Base-by-base conservation (phyloP, 2,797 vertebrate genomes). In the Enteromius argenteus region DNA sequence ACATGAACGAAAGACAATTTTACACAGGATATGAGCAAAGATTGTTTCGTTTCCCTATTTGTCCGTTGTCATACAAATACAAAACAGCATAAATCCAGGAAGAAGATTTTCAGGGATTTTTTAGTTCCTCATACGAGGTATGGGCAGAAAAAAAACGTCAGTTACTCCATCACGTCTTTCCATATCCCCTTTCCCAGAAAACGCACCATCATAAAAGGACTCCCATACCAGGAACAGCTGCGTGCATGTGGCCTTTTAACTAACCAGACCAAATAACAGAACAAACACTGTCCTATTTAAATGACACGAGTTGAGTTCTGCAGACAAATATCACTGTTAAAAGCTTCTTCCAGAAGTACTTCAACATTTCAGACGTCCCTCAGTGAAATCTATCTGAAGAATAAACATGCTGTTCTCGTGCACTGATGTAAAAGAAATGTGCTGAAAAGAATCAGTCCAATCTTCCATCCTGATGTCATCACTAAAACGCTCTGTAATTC, bases 161-260 rank as follows among this genome's bases (percentile, higher is more conserved):
- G 80, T 76, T 67, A 42, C 58, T 83, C 53, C n/a, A 60, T 56
- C 32, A 68, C 17, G 7, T 17, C 44, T 76, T 53, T 68, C 62
- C 72, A 83, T 83, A 76, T 76, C 62, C 23, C 23, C 46, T 67
- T 83, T 71, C 39, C 21, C 19, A 71, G 66, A 42, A 71, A 71
- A 79, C 15, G 51, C 75, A 39, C 13, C 7, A 27, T 79, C 83
- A 79, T 62, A 71, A 62, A 79, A 84, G 42, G 13, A 49, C 71
- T 72, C 14, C 9, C 51, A 79, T 84, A 62, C 82, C 66, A 84
- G 67, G 39, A 79, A 71, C 75, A 84, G 83, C 51, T 84, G 82
- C 2, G 2, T 0, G 15, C 51, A 68, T 68, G 64, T 83, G 72
- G 81, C 82, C 51, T 84, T 84, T 71, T 69, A 78, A 71, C 64